These are phyloP conservation scores for Goniozus legneri DNA, from an alignment of 1,140 invertebrate genomes.

Conservation along the genomic window DNA sequence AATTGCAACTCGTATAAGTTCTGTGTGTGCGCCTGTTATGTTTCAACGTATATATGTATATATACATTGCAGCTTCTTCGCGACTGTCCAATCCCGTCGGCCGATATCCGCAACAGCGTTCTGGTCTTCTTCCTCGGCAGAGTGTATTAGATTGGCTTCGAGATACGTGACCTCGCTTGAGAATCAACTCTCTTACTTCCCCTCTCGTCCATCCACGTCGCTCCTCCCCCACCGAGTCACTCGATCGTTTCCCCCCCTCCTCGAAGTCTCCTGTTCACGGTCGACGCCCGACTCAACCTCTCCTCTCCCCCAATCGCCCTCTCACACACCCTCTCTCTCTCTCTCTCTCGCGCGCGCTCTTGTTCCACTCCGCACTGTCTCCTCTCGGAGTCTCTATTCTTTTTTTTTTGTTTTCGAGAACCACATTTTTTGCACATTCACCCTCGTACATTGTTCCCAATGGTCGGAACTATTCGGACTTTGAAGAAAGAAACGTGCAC, in stretches of 20 bases:
- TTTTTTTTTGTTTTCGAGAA: slow-evolving; percentile 5
- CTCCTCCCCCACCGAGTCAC: slow-evolving; percentile 1
- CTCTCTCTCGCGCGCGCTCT: no score
- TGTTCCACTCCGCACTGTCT: slow-evolving; percentile 4
- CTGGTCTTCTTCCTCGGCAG: slow-evolving; percentile 18
- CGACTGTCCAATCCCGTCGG: background rate
- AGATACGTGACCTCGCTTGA: slow-evolving; percentile 50
- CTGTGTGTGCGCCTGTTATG: no score
- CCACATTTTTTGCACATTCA: no score
- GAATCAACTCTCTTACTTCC: slow-evolving; percentile 42
- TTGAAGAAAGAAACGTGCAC: no score
- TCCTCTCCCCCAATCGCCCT: background rate
- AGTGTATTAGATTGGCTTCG: slow-evolving; percentile 51
- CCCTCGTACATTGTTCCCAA: no score
- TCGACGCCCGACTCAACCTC: slow-evolving; percentile 28
- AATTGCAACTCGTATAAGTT: slow-evolving; percentile 34
- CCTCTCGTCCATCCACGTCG: slow-evolving; percentile 12
- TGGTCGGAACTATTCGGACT: no score
- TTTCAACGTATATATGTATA: background rate
- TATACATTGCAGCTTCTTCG: background rate
- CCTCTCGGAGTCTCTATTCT: slow-evolving; percentile 6
- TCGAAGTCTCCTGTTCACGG: slow-evolving; percentile 12
- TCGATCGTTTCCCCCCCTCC: slow-evolving; percentile 8
- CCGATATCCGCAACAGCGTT: background rate
- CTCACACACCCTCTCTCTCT: slow-evolving; percentile 7